Conservation (phyloP, 2,113 vertebrate genomes). For the Lichenostomus cassidix region DNA sequence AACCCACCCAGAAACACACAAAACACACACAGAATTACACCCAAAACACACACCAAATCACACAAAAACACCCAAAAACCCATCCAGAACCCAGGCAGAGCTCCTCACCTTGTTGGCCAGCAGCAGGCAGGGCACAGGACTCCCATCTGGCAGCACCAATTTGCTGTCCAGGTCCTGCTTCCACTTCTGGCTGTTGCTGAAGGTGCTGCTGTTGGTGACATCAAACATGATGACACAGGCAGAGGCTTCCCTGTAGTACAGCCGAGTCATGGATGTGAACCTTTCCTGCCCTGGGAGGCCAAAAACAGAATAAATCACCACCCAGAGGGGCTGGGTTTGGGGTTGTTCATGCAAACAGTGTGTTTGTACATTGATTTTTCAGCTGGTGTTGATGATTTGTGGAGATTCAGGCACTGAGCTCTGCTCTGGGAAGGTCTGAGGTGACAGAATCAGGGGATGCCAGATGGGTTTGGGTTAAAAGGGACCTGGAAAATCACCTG, state of each 20-base stretch:
- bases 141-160: constrained; percentile 72
- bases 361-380: rapidly evolving
- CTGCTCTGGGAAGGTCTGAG: background rate
- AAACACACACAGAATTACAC: too few species aligned
- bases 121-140: constrained; percentile 82
- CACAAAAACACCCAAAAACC: background rate
- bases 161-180: constrained; percentile 89
- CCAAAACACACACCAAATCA: too few species aligned
- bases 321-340: rapidly evolving
- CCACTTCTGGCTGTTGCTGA: constrained; percentile 84
- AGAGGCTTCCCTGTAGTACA: constrained; percentile 84
- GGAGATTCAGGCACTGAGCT: background rate
- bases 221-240: constrained; percentile 88
- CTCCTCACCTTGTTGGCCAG: constrained; percentile 86
- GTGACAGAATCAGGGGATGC: rapidly evolving
- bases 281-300: constrained; percentile 85
- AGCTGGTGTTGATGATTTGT: rapidly evolving
- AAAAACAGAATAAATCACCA: rapidly evolving
- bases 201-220: constrained; percentile 80
- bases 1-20: background rate
- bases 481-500: background rate
- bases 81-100: too few species aligned
- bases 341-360: rapidly evolving
- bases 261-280: constrained; percentile 88
- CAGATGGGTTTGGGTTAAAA: background rate